phyloP scores from a whole-genome alignment of 2,113 vertebrate genomes.

The Platycercus adscitus region DNA sequence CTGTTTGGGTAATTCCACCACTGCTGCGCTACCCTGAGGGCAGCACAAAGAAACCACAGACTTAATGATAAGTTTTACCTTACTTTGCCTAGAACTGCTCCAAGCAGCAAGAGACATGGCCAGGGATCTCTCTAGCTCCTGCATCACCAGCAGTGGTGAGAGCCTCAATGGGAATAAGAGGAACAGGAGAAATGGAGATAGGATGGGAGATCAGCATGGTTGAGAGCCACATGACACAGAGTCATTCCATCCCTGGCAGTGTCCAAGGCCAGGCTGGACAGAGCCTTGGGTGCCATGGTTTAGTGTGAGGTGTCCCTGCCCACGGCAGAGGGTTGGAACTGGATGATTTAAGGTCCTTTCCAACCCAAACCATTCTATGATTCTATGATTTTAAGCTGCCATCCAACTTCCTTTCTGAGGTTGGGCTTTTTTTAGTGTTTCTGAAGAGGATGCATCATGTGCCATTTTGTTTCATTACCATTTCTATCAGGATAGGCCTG shows the following conservation, averaged over 20 bases:
- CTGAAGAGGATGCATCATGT: not conserved
- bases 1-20: rapidly evolving
- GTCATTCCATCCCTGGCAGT: not conserved
- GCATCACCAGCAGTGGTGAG: not conserved
- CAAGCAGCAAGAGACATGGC: not conserved
- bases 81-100: not conserved
- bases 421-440: not conserved
- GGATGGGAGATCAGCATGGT: rapidly evolving
- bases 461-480: not conserved
- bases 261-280: not conserved
- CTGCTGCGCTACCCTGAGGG: not conserved
- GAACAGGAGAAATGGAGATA: not conserved
- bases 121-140: not conserved
- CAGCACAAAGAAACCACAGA: not conserved
- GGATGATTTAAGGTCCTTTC: not conserved
- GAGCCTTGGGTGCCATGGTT: not conserved
- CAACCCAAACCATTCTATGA: not conserved
- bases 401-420: not conserved
- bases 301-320: not conserved
- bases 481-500: not conserved
- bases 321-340: not conserved
- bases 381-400: not conserved
- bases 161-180: not conserved
- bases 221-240: not conserved
- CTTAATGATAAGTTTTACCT: not conserved